These are phyloP conservation scores for Ormyrus thymus DNA, from an alignment of 2,888 invertebrate species.

Conservation along the genomic window DNA sequence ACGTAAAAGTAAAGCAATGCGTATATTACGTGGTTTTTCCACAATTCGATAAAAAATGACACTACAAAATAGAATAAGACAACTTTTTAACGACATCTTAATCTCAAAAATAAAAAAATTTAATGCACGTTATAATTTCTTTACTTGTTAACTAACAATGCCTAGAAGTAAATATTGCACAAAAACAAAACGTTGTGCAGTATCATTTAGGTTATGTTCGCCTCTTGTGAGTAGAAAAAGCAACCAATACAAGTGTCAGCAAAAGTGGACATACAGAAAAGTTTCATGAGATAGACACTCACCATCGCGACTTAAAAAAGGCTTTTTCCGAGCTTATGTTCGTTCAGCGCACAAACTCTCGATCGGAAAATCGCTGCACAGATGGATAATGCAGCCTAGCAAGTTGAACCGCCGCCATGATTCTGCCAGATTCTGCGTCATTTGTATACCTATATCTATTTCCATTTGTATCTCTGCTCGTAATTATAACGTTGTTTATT, in stretches of 20 bases:
- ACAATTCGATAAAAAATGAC: no score
- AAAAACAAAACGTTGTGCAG: constrained; percentile 2
- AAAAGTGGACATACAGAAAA: constrained; percentile 1
- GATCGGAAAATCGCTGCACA: constrained; percentile 72
- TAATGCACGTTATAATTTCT: no score
- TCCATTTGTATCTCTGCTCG: no score
- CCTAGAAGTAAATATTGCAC: background rate
- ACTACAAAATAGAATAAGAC: no score
- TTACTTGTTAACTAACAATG: background rate
- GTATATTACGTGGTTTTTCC: no score
- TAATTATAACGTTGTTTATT: no score
- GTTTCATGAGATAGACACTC: background rate
- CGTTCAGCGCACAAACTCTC: constrained; percentile 70
- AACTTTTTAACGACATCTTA: no score
- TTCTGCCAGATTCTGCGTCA: constrained; percentile 22
- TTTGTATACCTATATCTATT: no score
- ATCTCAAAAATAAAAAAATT: no score
- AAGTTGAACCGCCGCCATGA: constrained; percentile 69
- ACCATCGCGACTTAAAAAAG: constrained; percentile 29
- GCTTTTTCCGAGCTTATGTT: background rate
- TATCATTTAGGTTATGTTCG: constrained; percentile 43
- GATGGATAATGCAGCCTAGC: constrained; percentile 65
- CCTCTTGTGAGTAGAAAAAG: background rate
- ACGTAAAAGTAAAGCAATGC: no score
- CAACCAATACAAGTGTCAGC: no score